Conservation (phyloP, 2,113 vertebrate genomes). For the Spilogale gracilis region DNA sequence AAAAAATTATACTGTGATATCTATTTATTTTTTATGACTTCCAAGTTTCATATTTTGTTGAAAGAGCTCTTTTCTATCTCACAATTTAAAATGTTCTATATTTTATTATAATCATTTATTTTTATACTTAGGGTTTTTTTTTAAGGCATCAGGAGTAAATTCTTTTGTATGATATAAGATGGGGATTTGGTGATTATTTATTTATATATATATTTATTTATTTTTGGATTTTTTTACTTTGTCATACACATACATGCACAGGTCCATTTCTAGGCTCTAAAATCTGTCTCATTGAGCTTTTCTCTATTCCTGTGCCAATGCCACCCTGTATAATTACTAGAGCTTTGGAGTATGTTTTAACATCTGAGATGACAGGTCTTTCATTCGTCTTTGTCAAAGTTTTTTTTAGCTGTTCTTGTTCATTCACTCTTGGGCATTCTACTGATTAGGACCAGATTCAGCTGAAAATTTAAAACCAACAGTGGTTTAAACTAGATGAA, state of each 20-base stretch:
- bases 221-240: neutral
- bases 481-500: neutral
- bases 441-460: neutral
- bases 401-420: neutral
- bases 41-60: neutral
- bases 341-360: neutral
- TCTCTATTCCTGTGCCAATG: neutral
- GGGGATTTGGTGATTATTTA: neutral
- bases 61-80: neutral
- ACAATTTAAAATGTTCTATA: neutral
- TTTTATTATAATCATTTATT: neutral
- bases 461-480: neutral
- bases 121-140: neutral
- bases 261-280: neutral
- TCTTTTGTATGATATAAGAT: neutral
- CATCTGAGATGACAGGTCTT: neutral
- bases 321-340: neutral
- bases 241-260: neutral
- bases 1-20: neutral
- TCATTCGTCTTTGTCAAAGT: neutral
- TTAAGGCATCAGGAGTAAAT: neutral
- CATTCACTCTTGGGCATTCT: neutral
- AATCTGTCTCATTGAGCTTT: neutral
- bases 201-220: neutral
- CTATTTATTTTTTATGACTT: neutral